Conservation (phyloP, 2,888 invertebrate species). For the Polyommatus icarus region DNA sequence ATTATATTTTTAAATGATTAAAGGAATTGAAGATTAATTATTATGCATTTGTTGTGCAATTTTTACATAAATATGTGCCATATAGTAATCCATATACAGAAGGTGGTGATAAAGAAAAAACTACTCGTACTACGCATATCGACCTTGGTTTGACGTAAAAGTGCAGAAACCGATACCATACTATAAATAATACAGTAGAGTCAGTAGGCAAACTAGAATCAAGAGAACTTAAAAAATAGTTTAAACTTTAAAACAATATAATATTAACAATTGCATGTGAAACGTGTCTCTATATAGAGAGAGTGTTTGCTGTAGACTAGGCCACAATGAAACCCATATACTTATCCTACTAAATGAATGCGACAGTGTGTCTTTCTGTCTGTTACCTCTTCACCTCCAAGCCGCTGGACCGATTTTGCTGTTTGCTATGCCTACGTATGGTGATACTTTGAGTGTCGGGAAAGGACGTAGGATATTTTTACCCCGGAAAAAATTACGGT, state of each 20-base stretch:
- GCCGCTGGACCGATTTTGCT: too few relatives aligned
- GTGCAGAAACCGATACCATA: slow-evolving; percentile 20
- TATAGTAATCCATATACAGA: not conserved
- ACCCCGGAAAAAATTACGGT: not conserved
- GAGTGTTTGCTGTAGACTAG: not conserved
- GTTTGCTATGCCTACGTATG: too few relatives aligned
- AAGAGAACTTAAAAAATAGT: too few relatives aligned
- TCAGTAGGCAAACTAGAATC: too few relatives aligned
- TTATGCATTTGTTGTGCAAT: not conserved
- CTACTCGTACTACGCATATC: not conserved
- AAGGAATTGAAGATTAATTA: not conserved
- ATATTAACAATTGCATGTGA: not conserved
- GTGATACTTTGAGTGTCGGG: too few relatives aligned
- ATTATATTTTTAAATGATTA: not conserved
- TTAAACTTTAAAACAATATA: too few relatives aligned
- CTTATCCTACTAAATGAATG: too few relatives aligned
- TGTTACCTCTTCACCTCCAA: too few relatives aligned
- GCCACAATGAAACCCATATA: too few relatives aligned
- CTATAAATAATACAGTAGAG: not conserved
- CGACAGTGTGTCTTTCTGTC: too few relatives aligned
- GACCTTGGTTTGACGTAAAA: slow-evolving; percentile 1
- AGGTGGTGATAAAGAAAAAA: not conserved
- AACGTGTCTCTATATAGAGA: not conserved
- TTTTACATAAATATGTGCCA: not conserved
- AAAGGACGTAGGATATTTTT: too few relatives aligned